Evolutionary conservation across 2,888 invertebrate species (phyloP), one percentile per base, ranked within the genome.

Genomic region (Nomada goodeniana): DNA sequence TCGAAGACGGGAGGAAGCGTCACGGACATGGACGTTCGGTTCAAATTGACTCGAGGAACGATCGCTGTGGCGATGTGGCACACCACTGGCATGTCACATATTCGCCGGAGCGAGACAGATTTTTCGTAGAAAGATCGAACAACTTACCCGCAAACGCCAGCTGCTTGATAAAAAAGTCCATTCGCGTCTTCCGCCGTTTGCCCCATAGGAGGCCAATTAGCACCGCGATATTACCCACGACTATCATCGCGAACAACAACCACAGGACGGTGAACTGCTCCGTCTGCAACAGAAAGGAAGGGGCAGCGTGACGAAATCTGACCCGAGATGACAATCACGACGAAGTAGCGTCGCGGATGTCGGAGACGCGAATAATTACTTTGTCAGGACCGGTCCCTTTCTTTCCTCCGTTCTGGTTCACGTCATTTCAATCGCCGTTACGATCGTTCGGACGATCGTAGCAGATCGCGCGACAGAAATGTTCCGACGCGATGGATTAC

Each of bases 111-210:
- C 15, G 15, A 47, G 36, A 5, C 36, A 36, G 13, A 15, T 10
- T 47, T 47, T 11, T 15, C 13, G 3, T 11, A 47, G 11, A 13
- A 11, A 47, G 7, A 20, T 23, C 10, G 5, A 29, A 15, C 18
- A 23, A 81, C 95, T 95, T 94, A 98, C 98, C 98, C 94, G 98
- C 98, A 81, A 98, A 95, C 2, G 98, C 98, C 72, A 98, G 95
- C 91, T 98, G 98, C 95, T 97, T 97, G 89, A 98, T 98, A 94
- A 98, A 98, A 95, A 98, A 98, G 94, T 98, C 98, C 98, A 98
- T 98, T 65, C 98, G 95, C 67, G 98, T 98, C 93, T 98, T 98
- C 89, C 98, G 95, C 70, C 97, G 96, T 92, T 98, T 98, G 86
- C 97, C 97, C 90, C 97, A 95, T 75, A 97, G 95, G 78, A 98